Conservation (phyloP, 2,888 invertebrate genomes). For the Cactoblastis cactorum region DNA sequence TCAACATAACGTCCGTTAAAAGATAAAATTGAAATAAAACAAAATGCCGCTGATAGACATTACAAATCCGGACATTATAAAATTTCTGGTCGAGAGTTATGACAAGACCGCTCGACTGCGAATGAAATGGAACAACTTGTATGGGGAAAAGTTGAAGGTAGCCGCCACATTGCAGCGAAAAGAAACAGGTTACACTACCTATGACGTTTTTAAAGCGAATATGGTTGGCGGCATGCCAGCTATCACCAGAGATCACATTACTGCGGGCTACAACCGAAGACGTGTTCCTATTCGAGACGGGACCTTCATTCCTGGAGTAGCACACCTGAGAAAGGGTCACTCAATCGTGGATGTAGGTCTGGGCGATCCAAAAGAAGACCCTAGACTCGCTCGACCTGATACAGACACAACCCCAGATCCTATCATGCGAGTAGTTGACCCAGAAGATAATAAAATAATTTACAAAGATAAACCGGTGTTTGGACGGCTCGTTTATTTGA, state of each 20-base stretch:
- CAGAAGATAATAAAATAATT: slow-evolving; percentile 32
- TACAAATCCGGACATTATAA: slow-evolving; percentile 41
- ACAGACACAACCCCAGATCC: slow-evolving; percentile 36
- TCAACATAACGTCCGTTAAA: too few species aligned
- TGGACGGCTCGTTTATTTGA: slow-evolving; percentile 41
- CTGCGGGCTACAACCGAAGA: slow-evolving; percentile 31
- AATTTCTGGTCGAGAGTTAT: slow-evolving; percentile 44
- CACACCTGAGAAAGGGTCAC: slow-evolving; percentile 35
- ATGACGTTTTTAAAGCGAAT: slow-evolving; percentile 30
- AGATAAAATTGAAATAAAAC: neutral
- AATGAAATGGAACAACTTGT: slow-evolving; percentile 40
- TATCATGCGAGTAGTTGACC: slow-evolving; percentile 40
- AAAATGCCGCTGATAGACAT: slow-evolving; percentile 44
- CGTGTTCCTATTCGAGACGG: slow-evolving; percentile 32
- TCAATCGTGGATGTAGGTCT: slow-evolving; percentile 41
- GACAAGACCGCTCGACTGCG: slow-evolving; percentile 43
- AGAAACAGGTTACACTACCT: slow-evolving; percentile 35
- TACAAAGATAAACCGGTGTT: slow-evolving; percentile 38
- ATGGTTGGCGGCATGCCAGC: slow-evolving; percentile 36
- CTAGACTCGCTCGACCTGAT: slow-evolving; percentile 36
- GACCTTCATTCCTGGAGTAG: slow-evolving; percentile 26
- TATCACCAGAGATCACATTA: slow-evolving; percentile 32
- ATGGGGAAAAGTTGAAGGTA: slow-evolving; percentile 31
- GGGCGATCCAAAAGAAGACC: slow-evolving; percentile 40
- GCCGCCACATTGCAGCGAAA: slow-evolving; percentile 36